Base-by-base conservation (phyloP, 2,113 vertebrate species). In the Peromyscus polionotus region DNA sequence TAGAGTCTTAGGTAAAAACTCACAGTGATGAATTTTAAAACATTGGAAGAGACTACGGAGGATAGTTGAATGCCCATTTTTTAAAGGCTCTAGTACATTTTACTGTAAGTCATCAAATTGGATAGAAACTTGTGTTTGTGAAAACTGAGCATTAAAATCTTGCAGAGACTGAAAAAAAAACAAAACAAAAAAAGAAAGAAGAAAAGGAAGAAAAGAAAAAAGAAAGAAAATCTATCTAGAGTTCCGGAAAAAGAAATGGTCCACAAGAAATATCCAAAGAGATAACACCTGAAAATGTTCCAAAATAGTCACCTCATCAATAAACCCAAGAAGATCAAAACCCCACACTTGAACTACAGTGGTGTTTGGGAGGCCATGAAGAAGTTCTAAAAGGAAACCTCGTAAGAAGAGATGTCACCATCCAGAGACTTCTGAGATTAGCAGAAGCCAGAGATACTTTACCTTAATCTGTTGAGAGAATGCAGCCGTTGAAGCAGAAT, bases 21-120 rank as follows among this genome's bases (percentile, higher is more conserved):
- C 85, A 86, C 95, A 96, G 12, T 98, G 98, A 97, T 98, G 98
- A 97, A 98, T 98, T 98, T 98, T 98, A 96, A 96, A 98, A 98
- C 94, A 94, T 95, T 97, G 97, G 98, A 95, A 97, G 96, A 98
- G 87, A 97, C 88, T 95, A 14, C 61, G 84, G n/a, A 51, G 54
- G 75, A 80, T 77, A 88, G 63, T 65, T 90, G 45, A 95, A 63
- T 83, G 65, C 14, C 73, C 17, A 33, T 57, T 88, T 42, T 95
- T 96, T 76, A 48, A 91, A 94, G 92, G 36, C 68, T 42, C 42
- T 83, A 5, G 10, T 48, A 73, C 51, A 61, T 93, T 90, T 93
- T 90, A 57, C 17, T 93, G 5, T 73, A 28, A 24, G 72, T 87
- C n/a, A 79, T 59, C 83, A 72, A 86, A 72, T 67, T 93, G 39